Base-by-base conservation (phyloP, 2,888 invertebrate genomes). In the Meta bourneti region DNA sequence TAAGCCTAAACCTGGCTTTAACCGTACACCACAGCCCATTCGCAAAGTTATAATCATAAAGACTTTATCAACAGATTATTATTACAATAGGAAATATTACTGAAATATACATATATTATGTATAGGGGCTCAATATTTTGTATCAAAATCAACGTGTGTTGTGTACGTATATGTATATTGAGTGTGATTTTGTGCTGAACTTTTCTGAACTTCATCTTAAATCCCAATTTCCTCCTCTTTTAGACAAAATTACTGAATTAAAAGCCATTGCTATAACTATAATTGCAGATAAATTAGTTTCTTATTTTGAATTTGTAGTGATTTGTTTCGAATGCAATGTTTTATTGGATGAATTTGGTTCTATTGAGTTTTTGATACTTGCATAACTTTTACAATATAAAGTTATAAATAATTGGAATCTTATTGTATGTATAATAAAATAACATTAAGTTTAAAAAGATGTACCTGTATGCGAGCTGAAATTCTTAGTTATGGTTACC, bases 31-130 rank as follows among this genome's bases (percentile, higher is more conserved):
- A 72, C 89, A 82, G n/a, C 83, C 84, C 48, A 89, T 92, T 20
- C 89, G 92, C 61, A 92, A 92, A 79, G 92, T 92, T n/a, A 92
- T 92, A 34, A 92, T 92, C 49, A 92, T 92, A 7, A 92, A 92
- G 54, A 89, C 92, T 9, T 19, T 92, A 34, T 85, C 84, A 7
- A 89, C 89, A 6, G 92, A 92, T 70, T 89, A 88, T 80, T 92
- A 92, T 70, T 89, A 89, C 54, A 89, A 88, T 61, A 74, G 92
- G 54, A 92, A 92, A 89, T 92, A 92, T 81, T 92, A 91, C 54
- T 91, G 61, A 79, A 70, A 77, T 83, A 11, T 54, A 54, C 69
- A 34, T 34, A 34, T 77, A 7, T 71, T 9, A 77, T 48, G 20
- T 78, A 54, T 69, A 51, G 52, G 71, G 72, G 79, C 83, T 89